Evolutionary conservation across 2,797 vertebrate species (phyloP), one percentile per base, ranked within the genome.

Genomic region (Chromis chromis): DNA sequence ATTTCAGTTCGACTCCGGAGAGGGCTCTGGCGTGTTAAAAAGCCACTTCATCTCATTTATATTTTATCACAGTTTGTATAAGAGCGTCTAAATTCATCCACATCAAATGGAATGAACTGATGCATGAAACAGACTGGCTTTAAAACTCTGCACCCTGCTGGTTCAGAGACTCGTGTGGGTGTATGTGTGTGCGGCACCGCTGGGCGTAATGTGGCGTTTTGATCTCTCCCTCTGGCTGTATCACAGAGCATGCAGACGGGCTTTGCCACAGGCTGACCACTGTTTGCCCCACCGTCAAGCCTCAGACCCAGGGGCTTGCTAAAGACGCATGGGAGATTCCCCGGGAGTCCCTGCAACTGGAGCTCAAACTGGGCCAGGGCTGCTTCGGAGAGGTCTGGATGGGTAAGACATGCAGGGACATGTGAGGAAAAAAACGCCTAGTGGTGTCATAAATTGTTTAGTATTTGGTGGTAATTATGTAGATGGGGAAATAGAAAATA

Each of bases 301-400:
- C 97, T 64, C 97, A 99, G 92, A 99, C 97, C 22, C 97, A 98
- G 93, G 97, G 97, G 78, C 94, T 99, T 28, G 96, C 97, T 46
- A 98, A 97, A 90, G 97, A 99, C 71, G 97, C 97, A 54, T 99
- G 97, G 97, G 97, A 99, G 94, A 99, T 99, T 79, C 96, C 97
- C 59, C 94, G 97, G 69, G 96, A 99, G 77, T 99, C 97, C 36
- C 90, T 99, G 73, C 93, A 96, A 60, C 93, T 99, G 90, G 97
- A 99, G 90, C 94, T 98, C 83, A 98, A 98, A 88, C 90, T 99
- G 88, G 97, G 97, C 76, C 97, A 99, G 93, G 97, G 97, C 90
- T 98, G 97, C 89, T 99, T 99, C 64, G 97, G 97, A 86, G 97
- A 98, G 89, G 97, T 99, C 13, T 99, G 97, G 97, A 98, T 98